phyloP scores from a whole-genome alignment of 2,797 vertebrate genomes.

The Chelidonichthys spinosus region DNA sequence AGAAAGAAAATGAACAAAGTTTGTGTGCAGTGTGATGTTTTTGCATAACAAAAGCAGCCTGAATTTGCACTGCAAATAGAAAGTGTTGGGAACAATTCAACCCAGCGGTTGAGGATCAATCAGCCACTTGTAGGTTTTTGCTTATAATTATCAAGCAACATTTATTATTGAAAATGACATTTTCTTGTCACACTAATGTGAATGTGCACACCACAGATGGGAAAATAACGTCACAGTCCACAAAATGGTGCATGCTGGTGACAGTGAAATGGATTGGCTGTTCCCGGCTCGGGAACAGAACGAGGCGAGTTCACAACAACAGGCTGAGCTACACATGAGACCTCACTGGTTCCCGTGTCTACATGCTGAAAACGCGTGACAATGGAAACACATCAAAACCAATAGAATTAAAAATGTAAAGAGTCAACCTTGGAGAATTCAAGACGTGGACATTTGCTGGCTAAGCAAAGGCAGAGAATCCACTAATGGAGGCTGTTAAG shows the following conservation, averaged over 20 bases:
- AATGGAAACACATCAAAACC: conserved; percentile 36
- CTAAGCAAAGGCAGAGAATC: conserved; percentile 29
- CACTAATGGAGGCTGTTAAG: conserved; percentile 73
- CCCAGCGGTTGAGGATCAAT: conserved; percentile 7
- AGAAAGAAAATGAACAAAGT: background rate
- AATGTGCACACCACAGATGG: background rate
- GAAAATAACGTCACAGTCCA: conserved; percentile 1
- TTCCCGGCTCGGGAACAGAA: conserved; percentile 29
- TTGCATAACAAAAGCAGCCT: background rate
- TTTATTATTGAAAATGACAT: background rate
- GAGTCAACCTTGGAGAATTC: conserved; percentile 45
- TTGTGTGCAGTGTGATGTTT: background rate
- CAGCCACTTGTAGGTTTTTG: background rate
- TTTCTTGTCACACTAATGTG: background rate
- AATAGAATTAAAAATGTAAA: conserved; percentile 52
- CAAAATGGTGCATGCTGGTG: background rate
- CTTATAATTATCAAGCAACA: background rate
- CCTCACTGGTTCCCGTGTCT: background rate
- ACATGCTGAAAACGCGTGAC: conserved; percentile 25
- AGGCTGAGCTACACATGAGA: conserved; percentile 27
- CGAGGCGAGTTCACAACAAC: conserved; percentile 39
- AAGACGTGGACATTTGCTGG: conserved; percentile 43
- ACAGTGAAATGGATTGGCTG: conserved; percentile 21
- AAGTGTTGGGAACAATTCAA: background rate
- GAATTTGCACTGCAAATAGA: background rate